Conservation (phyloP, 2,888 invertebrate genomes). For the Junonia oenone region DNA sequence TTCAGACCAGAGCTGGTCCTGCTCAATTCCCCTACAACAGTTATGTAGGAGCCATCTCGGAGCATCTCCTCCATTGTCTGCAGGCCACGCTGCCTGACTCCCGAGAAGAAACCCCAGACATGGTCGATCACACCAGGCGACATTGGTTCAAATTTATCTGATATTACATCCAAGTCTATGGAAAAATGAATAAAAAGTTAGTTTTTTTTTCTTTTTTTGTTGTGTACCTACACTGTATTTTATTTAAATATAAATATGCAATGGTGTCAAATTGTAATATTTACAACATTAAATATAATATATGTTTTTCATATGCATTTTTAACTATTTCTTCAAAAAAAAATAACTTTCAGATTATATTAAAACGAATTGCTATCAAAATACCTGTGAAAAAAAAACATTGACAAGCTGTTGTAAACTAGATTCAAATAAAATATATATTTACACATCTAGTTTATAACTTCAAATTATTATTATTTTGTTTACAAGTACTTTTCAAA, state of each 20-base stretch:
- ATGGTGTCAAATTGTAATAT: no score
- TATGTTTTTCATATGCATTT: no score
- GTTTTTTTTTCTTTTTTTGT: not conserved
- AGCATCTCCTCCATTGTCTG: slow-evolving; percentile 94
- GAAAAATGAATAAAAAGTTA: not conserved
- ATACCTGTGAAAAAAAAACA: no score
- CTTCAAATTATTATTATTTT: no score
- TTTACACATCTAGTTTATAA: no score
- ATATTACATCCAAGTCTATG: slow-evolving; percentile 87
- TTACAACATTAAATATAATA: no score
- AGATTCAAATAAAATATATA: no score
- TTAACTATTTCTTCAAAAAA: no score
- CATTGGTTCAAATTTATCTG: slow-evolving; percentile 90
- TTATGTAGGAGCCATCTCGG: slow-evolving; percentile 88
- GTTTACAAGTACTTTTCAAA: not conserved
- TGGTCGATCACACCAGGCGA: slow-evolving; percentile 87
- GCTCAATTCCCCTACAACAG: slow-evolving; percentile 88
- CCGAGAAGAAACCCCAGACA: slow-evolving; percentile 91
- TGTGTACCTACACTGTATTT: not conserved
- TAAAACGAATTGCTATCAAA: no score
- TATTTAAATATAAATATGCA: not conserved
- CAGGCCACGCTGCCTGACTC: slow-evolving; percentile 89
- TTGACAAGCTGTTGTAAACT: no score
- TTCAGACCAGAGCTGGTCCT: slow-evolving; percentile 81
- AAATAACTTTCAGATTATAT: no score